Conservation (phyloP, 2,797 vertebrate genomes). For the Manis pentadactyla region DNA sequence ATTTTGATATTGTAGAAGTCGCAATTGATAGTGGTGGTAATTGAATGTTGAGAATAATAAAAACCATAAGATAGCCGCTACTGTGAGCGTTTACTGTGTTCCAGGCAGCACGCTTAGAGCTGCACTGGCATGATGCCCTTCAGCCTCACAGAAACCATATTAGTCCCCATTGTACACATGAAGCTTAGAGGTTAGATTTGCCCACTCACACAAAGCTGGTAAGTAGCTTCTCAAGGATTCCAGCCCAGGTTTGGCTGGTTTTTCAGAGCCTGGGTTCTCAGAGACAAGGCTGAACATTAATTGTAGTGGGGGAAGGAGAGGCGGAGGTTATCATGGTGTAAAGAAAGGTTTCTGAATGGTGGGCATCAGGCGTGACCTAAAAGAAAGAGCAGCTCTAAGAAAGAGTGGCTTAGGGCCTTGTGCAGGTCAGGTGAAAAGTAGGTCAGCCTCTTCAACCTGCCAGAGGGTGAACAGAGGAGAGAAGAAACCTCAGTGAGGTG, state of each 20-base stretch:
- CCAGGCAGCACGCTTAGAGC: neutral
- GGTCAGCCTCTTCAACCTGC: neutral
- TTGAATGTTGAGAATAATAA: neutral
- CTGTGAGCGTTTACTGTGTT: neutral
- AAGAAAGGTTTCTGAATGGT: neutral
- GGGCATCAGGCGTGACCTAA: neutral
- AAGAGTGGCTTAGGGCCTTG: neutral
- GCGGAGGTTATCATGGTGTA: neutral
- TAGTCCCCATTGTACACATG: neutral
- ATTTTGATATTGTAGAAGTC: neutral
- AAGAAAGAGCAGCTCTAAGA: neutral
- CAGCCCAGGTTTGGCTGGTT: neutral
- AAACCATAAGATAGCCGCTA: neutral
- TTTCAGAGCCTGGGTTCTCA: neutral
- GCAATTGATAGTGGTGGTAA: neutral
- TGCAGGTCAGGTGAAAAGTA: neutral
- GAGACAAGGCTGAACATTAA: neutral
- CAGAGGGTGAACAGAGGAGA: neutral
- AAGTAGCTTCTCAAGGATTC: neutral
- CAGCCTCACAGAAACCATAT: neutral
- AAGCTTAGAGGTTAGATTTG: neutral
- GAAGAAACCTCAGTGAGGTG: neutral
- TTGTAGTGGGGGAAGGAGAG: fast-evolving
- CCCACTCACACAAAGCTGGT: neutral
- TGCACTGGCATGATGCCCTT: fast-evolving